Base-by-base conservation (phyloP, 2,797 vertebrate species). In the Monodelphis domestica region DNA sequence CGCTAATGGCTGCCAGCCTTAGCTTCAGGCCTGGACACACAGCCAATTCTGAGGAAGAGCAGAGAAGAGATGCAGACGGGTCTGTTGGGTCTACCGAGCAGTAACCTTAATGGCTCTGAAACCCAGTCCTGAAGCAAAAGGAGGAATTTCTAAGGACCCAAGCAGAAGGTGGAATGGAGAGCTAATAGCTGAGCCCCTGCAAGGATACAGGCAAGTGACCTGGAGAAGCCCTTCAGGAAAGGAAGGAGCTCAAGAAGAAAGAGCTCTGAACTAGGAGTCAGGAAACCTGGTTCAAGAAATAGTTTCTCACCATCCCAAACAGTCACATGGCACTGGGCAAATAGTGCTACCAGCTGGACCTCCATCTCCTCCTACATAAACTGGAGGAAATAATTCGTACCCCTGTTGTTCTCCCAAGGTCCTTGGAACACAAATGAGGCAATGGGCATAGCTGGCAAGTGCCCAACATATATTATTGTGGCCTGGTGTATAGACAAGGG, bases 291-390 rank as follows among this genome's bases (percentile, higher is more conserved):
- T 11, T 84, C 21, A 11, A 84, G 70, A 84, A 26, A 21, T 10
- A 24, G 70, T 10, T 50, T 84, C 70, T 84, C 24, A 4, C 21
- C 38, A 0, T 11, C 5, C 70, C 38, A n/a, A 78, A 17, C 11
- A 21, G 10, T 50, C 38, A 50, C 1, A 3, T 24, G 70, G 11
- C 38, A 26, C 38, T 11, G 38, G 38, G 12, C 70, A 50, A 4
- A n/a, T 45, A 2, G 2, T 0, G 0, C 63, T 2, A 0, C 3
- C 70, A 84, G 9, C 70, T 45, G 70, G 70, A 45, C 17, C 0
- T 6, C 70, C 70, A 45, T 24, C n/a, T 30, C n/a, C 33, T 78
- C 21, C 70, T 78, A 5, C 7, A 1, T 10, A n/a, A 78, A 9
- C 70, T 50, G 70, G 38, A 38, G 10, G 10, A 50, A 84, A 50